Evolutionary conservation across 2,797 vertebrate genomes (phyloP), one percentile per base, ranked within the genome.

Genomic region (Pseudochirops cupreus): DNA sequence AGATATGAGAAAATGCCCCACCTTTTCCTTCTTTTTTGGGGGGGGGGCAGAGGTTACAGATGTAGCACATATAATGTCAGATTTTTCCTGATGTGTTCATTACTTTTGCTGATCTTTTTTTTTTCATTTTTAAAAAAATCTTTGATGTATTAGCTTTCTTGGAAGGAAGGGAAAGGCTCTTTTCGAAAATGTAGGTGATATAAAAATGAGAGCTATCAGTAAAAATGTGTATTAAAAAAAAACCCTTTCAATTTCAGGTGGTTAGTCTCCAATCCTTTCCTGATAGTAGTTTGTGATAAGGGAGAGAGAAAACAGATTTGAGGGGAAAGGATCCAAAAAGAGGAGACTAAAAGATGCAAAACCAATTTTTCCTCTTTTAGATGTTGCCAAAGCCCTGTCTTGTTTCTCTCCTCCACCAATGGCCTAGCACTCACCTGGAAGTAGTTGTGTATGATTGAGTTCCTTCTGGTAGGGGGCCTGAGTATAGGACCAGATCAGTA

Each of bases 401-500:
- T 14, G 9, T 33, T n/a, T 39, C 52, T 33, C 59, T 1, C 21
- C 33, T 13, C 1, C 5, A 14, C 16, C 50, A 33, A 54, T 67
- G 95, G 57, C 52, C 0, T 6, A 53, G 91, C 92, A 39, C 98
- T 98, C 97, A 99, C 99, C 98, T 97, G 99, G 98, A 82, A 99
- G 97, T n/a, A 52, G 91, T 92, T 98, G 98, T 5, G 53, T 96
- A 90, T 97, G 90, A 67, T 95, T 98, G 82, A 99, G 98, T 55
- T 97, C 97, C n/a, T 31, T 94, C 53, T 10, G 96, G 90, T 98
- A 97, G 0, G 3, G 92, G 0, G 98, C 98, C 52, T 92, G 94
- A 0, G 92, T 98, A 59, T 98, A 98, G 0, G 98, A 98, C 0
- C 91, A 98, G 96, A 99, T 87, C 0, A 29, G 97, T 46, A 99